Evolutionary conservation across 2,888 invertebrate genomes (phyloP).

Genomic region (Ochlodes sylvanus): DNA sequence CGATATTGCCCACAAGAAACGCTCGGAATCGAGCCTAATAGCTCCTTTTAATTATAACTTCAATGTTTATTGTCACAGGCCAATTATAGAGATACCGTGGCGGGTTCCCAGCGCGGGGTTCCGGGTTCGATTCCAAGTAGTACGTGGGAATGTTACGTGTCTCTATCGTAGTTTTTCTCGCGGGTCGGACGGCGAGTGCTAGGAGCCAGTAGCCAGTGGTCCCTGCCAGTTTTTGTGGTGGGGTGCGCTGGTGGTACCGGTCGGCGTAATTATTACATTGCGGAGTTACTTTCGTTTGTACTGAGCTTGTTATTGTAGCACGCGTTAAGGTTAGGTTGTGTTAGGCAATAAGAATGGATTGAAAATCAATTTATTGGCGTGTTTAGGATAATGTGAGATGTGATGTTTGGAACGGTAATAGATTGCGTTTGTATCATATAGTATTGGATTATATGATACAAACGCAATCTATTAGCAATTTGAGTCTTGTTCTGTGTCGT

Average conservation of each 20-base stretch:
- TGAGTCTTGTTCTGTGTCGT: no score
- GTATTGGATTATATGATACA: no score
- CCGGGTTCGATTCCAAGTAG: conserved; percentile 79
- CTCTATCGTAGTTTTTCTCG: conserved; percentile 58
- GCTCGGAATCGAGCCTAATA: conserved; percentile 39
- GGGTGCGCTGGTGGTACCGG: conserved; percentile 35
- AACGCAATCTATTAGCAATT: no score
- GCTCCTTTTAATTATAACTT: conserved; percentile 36
- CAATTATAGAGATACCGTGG: conserved; percentile 59
- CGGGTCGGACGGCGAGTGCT: conserved; percentile 43
- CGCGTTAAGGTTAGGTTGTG: no score
- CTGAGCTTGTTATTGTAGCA: conserved; percentile 16
- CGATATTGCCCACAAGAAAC: conserved; percentile 29
- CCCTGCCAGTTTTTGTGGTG: conserved; percentile 45
- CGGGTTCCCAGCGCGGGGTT: conserved; percentile 50
- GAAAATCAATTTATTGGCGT: no score
- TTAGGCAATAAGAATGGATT: no score
- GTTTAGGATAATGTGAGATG: no score
- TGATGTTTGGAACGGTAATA: no score
- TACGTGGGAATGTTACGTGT: conserved; percentile 79
- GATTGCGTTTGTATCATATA: no score
- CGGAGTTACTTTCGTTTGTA: conserved; percentile 34
- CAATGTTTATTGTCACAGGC: conserved; percentile 50
- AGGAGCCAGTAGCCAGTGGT: conserved; percentile 28
- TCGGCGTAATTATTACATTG: conserved; percentile 14